Evolutionary conservation across 2,797 vertebrate genomes (phyloP), one percentile per base, ranked within the genome.

Genomic region (Morelia viridis): DNA sequence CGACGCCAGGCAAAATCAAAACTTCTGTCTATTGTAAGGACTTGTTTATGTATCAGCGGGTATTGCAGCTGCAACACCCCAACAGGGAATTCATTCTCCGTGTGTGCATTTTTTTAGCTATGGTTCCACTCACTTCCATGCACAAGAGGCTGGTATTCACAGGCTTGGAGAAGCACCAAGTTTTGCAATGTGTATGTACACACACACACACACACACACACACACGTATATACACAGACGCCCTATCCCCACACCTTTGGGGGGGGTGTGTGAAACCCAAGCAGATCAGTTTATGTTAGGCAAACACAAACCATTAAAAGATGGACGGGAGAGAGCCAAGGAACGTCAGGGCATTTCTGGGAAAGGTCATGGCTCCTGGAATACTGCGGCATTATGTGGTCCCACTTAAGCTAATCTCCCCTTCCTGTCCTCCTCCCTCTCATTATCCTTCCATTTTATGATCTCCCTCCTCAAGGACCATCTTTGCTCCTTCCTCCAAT

Each of bases 401-500:
- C 19, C 19, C 24, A 24, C 50, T 89, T 1, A 61, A 57, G 76
- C 11, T 28, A 15, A 28, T 76, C 26, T 28, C 58, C 85, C 4
- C 5, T 50, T 31, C 46, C 8, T 5, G 90, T 22, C 8, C 22
- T 50, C 87, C 87, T 85, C 0, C 62, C 87, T 26, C 13, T 1
- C 4, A 15, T 35, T 22, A 17, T 71, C 31, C 15, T 71, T 71
- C 8, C 71, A 35, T 46, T 97, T 97, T 95, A 95, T 88, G 96
- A 97, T 95, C 96, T 96, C 96, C 95, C 97, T 95, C 68, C 1
- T 76, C 62, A 28, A 9, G 62, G 2, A 26, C 35, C 35, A 10
- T 97, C 97, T 95, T 94, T 88, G 96, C 97, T 94, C 96, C 96
- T 97, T 95, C 96, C 95, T 97, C 95, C 93, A 94, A 89, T 96